phyloP scores from a whole-genome alignment of 2,888 invertebrate species.

The Tetragnatha montana region DNA sequence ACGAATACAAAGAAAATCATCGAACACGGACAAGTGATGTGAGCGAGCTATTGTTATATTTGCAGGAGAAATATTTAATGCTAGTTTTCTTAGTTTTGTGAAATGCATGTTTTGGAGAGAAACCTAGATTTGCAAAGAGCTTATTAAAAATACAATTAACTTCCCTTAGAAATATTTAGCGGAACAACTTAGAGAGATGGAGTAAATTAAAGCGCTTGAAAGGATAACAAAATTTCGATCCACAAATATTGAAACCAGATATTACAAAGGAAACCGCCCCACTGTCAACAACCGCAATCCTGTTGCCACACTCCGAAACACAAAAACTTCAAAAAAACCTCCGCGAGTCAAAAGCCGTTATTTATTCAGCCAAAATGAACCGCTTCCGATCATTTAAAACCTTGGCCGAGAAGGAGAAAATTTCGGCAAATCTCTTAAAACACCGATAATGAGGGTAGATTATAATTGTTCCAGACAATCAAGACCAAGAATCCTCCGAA shows the following conservation, averaged over 20 bases:
- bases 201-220: not conserved
- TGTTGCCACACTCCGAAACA: not conserved
- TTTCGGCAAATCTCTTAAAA: slow-evolving; percentile 9
- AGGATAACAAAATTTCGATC: not conserved
- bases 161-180: not conserved
- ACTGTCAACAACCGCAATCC: not conserved
- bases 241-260: not conserved
- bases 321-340: not conserved
- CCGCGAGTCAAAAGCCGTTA: slow-evolving; percentile 11
- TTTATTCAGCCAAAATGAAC: slow-evolving; percentile 61
- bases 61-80: not conserved
- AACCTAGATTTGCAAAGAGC: not conserved
- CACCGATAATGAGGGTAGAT: slow-evolving; percentile 46
- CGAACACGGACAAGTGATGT: too few species aligned
- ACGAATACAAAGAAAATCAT: slow-evolving; percentile 10
- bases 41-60: too few species aligned
- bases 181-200: not conserved
- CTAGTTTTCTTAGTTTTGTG: not conserved
- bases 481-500: slow-evolving; percentile 10
- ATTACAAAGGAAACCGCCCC: not conserved
- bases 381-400: slow-evolving; percentile 44
- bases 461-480: slow-evolving; percentile 55
- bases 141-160: not conserved
- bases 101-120: too few species aligned
- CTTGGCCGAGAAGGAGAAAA: not conserved